Percentiles rank a stretch among this genome's conserved stretches.
These are phyloP conservation scores for Scolopax bukidnonensis DNA, from an alignment of 2,797 vertebrate species.

Conservation along the genomic window DNA sequence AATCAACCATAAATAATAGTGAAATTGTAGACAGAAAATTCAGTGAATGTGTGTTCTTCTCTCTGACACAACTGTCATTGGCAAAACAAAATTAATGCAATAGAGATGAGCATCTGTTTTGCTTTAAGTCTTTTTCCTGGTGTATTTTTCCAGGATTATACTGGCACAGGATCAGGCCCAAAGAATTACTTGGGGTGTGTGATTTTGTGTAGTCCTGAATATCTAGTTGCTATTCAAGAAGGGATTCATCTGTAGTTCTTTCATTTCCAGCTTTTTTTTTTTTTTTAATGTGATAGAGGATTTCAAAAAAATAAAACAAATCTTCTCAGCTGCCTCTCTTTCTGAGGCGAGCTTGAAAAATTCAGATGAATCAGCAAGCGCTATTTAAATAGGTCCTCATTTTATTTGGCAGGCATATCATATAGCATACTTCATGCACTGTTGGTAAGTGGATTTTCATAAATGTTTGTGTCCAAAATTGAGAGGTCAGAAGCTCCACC, in stretches of 20 bases:
- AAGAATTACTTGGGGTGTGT: not conserved
- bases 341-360: slow-evolving; percentile 21
- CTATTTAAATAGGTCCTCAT: slow-evolving; percentile 21
- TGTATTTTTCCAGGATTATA: not conserved
- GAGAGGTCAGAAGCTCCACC: not conserved
- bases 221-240: not conserved
- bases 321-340: not conserved
- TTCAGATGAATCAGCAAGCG: slow-evolving; percentile 18
- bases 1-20: not conserved
- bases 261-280: not conserved
- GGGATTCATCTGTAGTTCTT: not conserved
- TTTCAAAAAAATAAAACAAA: not conserved
- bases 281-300: not conserved
- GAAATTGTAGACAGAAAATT: slow-evolving; percentile 11
- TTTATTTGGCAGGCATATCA: slow-evolving; percentile 1
- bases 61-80: not conserved
- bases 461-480: not conserved
- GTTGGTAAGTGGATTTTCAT: slow-evolving; percentile 6
- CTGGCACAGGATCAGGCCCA: not conserved
- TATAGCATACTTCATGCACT: not conserved
- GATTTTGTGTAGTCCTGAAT: not conserved
- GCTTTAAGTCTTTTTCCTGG: not conserved
- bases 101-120: slow-evolving; percentile 3
- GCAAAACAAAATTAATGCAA: slow-evolving; percentile 1
- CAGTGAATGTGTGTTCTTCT: not conserved